A percentile compares a stretch with the other conserved stretches of the same genome.
Evolutionary conservation across 2,113 vertebrate species (phyloP).

Genomic region (Theristicus caerulescens): DNA sequence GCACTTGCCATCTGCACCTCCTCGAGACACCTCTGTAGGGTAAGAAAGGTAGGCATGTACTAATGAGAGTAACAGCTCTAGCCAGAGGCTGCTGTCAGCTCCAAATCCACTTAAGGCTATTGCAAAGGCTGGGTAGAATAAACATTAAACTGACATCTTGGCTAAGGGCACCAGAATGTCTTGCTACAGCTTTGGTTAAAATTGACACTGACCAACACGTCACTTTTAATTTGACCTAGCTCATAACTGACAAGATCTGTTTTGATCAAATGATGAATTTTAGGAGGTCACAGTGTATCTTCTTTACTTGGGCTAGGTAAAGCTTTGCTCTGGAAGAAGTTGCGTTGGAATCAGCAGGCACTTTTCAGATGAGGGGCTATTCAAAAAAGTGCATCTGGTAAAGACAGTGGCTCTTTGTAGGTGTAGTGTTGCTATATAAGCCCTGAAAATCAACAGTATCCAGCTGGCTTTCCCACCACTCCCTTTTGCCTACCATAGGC

Average conservation of each 20-base stretch:
- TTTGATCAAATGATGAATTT: background rate
- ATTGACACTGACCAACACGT: accelerated
- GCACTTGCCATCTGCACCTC: background rate
- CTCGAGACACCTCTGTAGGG: background rate
- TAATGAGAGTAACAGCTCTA: background rate
- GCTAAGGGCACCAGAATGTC: background rate
- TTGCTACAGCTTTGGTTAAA: background rate
- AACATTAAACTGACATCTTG: background rate
- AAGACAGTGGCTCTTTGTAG: background rate
- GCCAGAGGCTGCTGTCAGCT: background rate
- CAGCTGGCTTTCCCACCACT: background rate
- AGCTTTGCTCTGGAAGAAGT: background rate
- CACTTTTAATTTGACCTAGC: background rate
- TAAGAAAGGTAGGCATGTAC: background rate
- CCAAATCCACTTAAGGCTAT: background rate
- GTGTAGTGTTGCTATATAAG: background rate
- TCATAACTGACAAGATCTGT: background rate
- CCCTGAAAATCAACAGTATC: background rate
- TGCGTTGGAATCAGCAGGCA: background rate
- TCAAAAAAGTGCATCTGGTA: accelerated
- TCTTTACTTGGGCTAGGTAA: background rate
- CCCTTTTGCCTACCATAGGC: background rate
- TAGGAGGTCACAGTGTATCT: background rate
- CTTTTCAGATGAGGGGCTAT: background rate
- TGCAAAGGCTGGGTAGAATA: background rate